phyloP scores from a whole-genome alignment of 2,113 vertebrate genomes.

The Toxotes chatareus region DNA sequence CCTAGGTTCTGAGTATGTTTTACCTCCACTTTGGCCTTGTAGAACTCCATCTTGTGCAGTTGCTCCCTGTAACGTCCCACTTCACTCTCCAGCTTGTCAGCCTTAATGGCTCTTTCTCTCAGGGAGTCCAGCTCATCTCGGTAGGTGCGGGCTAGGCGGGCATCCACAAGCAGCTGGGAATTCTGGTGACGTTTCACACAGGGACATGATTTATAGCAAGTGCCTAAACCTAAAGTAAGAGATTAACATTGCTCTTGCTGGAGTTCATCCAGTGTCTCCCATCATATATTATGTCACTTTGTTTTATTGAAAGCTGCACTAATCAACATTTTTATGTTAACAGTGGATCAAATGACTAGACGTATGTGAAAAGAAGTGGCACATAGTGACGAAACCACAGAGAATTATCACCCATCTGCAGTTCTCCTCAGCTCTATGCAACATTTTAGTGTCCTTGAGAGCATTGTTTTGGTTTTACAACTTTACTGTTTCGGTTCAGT shows the following conservation, averaged over 20 bases:
- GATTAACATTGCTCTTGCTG: not conserved
- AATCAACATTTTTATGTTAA: not conserved
- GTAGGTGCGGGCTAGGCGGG: constrained; percentile 94
- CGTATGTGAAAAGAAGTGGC: not conserved
- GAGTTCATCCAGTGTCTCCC: not conserved
- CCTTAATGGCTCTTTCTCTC: constrained; percentile 93
- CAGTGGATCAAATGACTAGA: not conserved
- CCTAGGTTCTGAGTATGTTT: not conserved
- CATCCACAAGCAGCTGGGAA: constrained; percentile 91
- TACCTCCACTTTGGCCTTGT: constrained; percentile 97
- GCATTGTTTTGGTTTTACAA: not conserved
- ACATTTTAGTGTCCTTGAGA: not conserved
- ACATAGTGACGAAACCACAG: not conserved
- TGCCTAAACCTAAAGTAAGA: not conserved
- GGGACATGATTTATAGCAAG: not conserved
- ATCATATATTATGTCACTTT: not conserved
- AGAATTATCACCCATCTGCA: not conserved
- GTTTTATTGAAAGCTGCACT: not conserved
- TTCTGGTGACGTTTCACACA: constrained; percentile 84
- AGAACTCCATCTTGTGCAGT: constrained; percentile 97
- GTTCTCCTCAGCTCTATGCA: not conserved
- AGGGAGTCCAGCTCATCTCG: constrained; percentile 95
- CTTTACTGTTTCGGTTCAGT: not conserved
- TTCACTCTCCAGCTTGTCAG: constrained; percentile 98
- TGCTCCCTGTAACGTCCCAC: constrained; percentile 94